phyloP scores from a whole-genome alignment of 2,113 vertebrate species.

The Tiliqua scincoides region DNA sequence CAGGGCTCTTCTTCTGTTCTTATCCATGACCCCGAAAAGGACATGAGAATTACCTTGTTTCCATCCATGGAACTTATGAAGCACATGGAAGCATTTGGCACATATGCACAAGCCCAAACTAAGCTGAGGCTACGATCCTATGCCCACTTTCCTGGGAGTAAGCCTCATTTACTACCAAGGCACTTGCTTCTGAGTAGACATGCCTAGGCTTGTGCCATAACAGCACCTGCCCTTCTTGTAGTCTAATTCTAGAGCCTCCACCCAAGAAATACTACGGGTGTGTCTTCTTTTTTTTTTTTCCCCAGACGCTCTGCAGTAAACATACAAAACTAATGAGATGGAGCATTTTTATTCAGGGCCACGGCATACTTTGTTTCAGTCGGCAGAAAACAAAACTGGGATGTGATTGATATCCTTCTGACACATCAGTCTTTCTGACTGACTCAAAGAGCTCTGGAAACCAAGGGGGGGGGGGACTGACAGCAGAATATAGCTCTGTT shows the following conservation, averaged over 20 bases:
- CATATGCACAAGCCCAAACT: too few species aligned
- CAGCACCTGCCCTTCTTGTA: neutral
- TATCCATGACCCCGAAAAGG: too few species aligned
- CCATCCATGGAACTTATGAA: too few species aligned
- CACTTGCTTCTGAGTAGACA: too few species aligned
- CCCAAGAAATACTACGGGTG: slow-evolving; percentile 1
- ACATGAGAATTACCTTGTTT: too few species aligned
- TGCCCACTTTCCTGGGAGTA: too few species aligned
- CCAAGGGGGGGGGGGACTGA: neutral
- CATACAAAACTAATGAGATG: slow-evolving; percentile 39
- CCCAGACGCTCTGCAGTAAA: slow-evolving; percentile 28
- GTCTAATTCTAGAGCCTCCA: too few species aligned
- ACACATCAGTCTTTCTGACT: slow-evolving; percentile 35
- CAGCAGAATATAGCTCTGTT: neutral
- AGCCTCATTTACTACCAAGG: too few species aligned
- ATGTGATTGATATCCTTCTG: slow-evolving; percentile 34
- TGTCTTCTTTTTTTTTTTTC: neutral
- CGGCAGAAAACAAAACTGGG: slow-evolving; percentile 36
- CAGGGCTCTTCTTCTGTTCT: too few species aligned
- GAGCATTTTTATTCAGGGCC: slow-evolving; percentile 15
- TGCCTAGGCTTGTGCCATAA: too few species aligned
- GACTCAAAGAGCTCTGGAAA: slow-evolving; percentile 33
- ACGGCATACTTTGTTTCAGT: slow-evolving; percentile 22
- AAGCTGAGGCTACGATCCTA: too few species aligned
- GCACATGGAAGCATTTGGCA: too few species aligned